Conservation (phyloP, 2,888 invertebrate species). For the Brachyptera risi region DNA sequence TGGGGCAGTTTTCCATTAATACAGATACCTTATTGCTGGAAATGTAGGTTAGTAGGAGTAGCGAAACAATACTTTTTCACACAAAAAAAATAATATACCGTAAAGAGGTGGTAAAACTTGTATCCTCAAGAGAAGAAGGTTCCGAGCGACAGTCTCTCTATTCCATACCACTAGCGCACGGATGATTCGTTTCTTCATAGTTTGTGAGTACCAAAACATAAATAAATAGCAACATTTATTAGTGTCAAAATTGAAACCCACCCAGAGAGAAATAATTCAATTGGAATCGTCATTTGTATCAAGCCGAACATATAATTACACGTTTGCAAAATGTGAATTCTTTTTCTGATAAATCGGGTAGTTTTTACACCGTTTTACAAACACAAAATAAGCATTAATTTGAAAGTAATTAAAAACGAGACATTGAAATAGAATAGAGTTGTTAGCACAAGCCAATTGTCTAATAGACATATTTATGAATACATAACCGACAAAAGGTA, state of each 20-base stretch:
- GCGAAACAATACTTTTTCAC: neutral
- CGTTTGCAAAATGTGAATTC: constrained; percentile 12
- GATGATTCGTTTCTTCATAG: neutral
- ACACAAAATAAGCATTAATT: neutral
- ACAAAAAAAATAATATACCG: constrained; percentile 2
- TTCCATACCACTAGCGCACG: no score
- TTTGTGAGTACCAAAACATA: neutral
- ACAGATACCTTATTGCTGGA: neutral
- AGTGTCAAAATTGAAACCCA: no score
- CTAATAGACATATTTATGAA: neutral
- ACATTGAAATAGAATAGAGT: constrained; percentile 5
- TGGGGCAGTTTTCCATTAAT: neutral
- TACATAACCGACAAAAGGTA: neutral
- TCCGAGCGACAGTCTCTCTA: no score
- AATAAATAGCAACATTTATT: no score
- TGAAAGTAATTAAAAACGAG: neutral
- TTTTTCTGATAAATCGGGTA: no score
- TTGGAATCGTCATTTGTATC: neutral
- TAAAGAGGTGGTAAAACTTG: no score
- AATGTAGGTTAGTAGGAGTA: constrained; percentile 21
- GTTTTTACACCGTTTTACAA: neutral
- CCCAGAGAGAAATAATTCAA: constrained; percentile 10
- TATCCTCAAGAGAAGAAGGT: no score
- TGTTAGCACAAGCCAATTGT: neutral
- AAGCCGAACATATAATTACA: constrained; percentile 13